Percentiles rank a stretch among this genome's conserved stretches.
Evolutionary conservation across 2,888 invertebrate genomes (phyloP).

Genomic region (Pteria penguin): DNA sequence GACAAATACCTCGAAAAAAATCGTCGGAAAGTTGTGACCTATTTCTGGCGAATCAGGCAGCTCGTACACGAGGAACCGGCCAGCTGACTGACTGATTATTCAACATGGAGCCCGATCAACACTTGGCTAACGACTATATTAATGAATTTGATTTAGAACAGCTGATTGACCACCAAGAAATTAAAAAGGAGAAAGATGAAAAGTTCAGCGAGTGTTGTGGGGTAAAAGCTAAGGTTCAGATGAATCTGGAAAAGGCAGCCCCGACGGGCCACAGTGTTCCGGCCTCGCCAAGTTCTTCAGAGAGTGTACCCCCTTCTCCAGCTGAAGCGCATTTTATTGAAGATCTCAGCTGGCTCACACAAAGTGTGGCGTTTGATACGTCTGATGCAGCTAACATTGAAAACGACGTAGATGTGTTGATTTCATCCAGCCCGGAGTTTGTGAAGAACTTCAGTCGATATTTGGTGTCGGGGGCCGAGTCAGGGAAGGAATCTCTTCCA

Average conservation of each 20-base stretch:
- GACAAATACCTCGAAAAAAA: background rate
- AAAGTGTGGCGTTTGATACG: slow-evolving; percentile 56
- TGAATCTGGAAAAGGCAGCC: slow-evolving; percentile 48
- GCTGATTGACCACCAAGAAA: slow-evolving; percentile 63
- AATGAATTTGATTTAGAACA: slow-evolving; percentile 73
- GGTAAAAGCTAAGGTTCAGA: slow-evolving; percentile 43
- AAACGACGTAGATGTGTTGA: slow-evolving; percentile 59
- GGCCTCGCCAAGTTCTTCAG: slow-evolving; percentile 61
- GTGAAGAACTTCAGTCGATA: slow-evolving; percentile 62
- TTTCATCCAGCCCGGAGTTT: slow-evolving; percentile 66
- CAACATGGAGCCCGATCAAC: slow-evolving; percentile 67
- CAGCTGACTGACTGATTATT: slow-evolving; percentile 61
- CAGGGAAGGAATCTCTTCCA: slow-evolving; percentile 38
- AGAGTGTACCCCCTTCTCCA: slow-evolving; percentile 52
- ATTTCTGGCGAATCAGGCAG: slow-evolving; percentile 30
- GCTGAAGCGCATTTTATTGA: slow-evolving; percentile 58
- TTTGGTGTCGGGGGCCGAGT: slow-evolving; percentile 55
- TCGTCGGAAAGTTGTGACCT: slow-evolving; percentile 28
- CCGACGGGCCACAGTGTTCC: slow-evolving; percentile 63
- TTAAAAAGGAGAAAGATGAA: slow-evolving; percentile 58
- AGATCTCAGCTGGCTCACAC: slow-evolving; percentile 65
- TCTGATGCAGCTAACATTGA: slow-evolving; percentile 16
- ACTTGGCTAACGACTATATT: slow-evolving; percentile 73
- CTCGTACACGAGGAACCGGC: slow-evolving; percentile 46
- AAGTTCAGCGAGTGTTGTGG: slow-evolving; percentile 57